Conservation (phyloP, 2,888 invertebrate species). For the Ashinkailepas kermadecensis region DNA sequence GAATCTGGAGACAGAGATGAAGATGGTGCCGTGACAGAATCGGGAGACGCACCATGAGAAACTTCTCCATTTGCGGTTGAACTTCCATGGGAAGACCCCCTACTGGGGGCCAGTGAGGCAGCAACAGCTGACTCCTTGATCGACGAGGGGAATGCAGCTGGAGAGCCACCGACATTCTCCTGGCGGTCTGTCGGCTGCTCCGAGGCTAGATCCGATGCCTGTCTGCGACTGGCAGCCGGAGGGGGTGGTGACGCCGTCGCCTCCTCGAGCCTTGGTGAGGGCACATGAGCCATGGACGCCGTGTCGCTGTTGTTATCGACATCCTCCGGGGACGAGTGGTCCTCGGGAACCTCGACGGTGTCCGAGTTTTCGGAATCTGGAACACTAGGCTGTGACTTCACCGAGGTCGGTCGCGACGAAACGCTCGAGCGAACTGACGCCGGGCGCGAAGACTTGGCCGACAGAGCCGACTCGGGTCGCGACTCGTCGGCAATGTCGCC, state of each 20-base stretch:
- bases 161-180: too few species aligned
- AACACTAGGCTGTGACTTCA: not conserved
- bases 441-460: not conserved
- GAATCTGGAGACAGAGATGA: too few species aligned
- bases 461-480: not conserved
- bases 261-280: not conserved
- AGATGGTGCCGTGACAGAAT: too few species aligned
- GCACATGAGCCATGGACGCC: not conserved
- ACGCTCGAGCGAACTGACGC: not conserved
- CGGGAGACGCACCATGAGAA: too few species aligned
- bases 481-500: not conserved
- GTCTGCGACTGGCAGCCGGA: not conserved
- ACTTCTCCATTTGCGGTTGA: too few species aligned
- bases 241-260: not conserved
- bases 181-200: not conserved
- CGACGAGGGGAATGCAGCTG: too few species aligned
- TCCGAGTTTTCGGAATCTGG: not conserved
- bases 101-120: too few species aligned
- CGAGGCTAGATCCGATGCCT: not conserved
- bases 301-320: not conserved
- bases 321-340: conserved; percentile 11
- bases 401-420: not conserved
- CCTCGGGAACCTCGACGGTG: not conserved
- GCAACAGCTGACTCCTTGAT: too few species aligned
- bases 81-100: too few species aligned